Evolutionary conservation across 2,888 invertebrate species (phyloP), one percentile per base, ranked within the genome.

Genomic region (Idaea straminata): DNA sequence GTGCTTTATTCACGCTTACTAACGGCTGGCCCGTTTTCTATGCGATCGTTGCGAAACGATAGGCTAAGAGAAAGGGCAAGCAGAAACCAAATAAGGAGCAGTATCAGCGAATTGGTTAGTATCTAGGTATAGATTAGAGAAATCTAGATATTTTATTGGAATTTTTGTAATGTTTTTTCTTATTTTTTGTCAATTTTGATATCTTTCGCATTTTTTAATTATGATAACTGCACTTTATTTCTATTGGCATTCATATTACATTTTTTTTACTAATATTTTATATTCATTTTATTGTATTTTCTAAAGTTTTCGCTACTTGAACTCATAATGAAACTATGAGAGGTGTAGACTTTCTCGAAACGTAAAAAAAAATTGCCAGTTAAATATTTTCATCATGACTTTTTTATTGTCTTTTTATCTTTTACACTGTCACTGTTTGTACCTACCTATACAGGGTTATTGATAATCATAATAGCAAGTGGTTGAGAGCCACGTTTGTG

Each of bases 71-170:
- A 73, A 83, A 84, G 61, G 83, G 82, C 67, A 85, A 82, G 67
- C 80, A 77, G 70, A 88, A 87, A 68, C 78, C 81, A 15, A 87
- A 85, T 74, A 91, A 87, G 85, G 93, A 92, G 67, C 89, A 93
- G 75, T 93, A 93, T 68, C 93, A 93, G 81, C 86, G 93, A 84
- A 93, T 93, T 88, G 93, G 93, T 93, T 91, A 90, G 93, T 93
- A 92, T 89, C 72, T 83, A 82, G 71, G 72, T 47, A 47, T 47
- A 47, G 47, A 47, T 10, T 47, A 47, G 47, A 7, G 1, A 4
- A 47, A 6, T 47, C 4, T 10, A 47, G 10, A 47, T 13, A 13
- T 6, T 47, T 10, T 47, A 10, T 13, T 70, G 65, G 65, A 61
- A 61, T 34, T 16, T 61, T 61, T 60, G 7, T 62, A n/a, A 47